These are phyloP conservation scores for Balaeniceps rex DNA, from an alignment of 2,113 vertebrate species.

Conservation along the genomic window DNA sequence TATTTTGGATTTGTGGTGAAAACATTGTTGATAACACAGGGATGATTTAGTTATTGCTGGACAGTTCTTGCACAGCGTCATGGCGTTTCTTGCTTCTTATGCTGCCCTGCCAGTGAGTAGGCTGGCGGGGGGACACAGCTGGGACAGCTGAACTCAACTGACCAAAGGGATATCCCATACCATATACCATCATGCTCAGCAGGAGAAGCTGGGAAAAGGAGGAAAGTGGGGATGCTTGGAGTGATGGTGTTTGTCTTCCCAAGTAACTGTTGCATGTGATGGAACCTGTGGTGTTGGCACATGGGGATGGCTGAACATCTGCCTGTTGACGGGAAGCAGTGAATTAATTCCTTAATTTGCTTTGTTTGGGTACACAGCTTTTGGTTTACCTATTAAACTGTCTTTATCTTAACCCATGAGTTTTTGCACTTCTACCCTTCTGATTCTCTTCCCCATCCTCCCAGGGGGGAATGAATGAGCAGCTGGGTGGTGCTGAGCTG, in stretches of 20 bases:
- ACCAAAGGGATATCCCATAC: neutral
- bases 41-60: neutral
- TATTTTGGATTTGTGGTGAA: neutral
- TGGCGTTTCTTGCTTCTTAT: neutral
- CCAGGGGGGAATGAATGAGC: fast-evolving
- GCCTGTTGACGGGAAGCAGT: neutral
- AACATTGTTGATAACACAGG: fast-evolving
- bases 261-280: neutral
- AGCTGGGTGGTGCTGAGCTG: neutral
- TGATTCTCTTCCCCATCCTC: neutral
- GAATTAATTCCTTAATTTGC: neutral
- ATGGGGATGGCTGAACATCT: neutral
- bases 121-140: neutral
- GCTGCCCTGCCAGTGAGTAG: neutral
- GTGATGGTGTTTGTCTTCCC: neutral
- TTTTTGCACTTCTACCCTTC: neutral
- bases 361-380: neutral
- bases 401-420: neutral
- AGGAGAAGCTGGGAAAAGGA: neutral
- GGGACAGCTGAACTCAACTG: neutral
- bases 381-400: neutral
- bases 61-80: neutral
- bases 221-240: neutral
- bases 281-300: too few relatives aligned
- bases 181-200: neutral